These are phyloP conservation scores for Pachyuromys duprasi DNA, from an alignment of 2,797 vertebrate species.

Conservation along the genomic window DNA sequence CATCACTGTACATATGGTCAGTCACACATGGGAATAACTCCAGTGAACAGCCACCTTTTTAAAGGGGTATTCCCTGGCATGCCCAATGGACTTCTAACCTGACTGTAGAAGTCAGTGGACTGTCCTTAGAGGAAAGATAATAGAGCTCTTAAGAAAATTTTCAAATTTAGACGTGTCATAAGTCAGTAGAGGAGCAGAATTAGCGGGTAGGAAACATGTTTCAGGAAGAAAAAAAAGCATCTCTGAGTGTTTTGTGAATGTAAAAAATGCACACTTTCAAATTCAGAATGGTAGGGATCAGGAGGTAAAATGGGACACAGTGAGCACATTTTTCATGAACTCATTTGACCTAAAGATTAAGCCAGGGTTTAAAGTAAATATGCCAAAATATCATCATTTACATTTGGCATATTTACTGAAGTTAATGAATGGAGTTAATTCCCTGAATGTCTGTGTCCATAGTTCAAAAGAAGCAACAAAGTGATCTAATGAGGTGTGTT, in stretches of 20 bases:
- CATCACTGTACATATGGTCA: background rate
- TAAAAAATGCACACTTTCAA: background rate
- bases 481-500: background rate
- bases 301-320: background rate
- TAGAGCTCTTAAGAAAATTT: background rate
- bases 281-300: background rate
- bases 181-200: background rate
- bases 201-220: background rate
- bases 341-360: background rate
- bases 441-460: background rate
- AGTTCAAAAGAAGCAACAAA: conserved; percentile 18
- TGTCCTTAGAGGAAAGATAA: background rate
- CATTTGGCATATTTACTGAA: conserved; percentile 32
- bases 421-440: background rate
- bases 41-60: background rate
- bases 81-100: background rate
- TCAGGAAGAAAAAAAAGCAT: background rate
- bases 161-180: background rate
- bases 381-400: background rate
- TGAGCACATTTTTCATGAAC: background rate
- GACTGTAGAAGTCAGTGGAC: background rate
- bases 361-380: background rate
- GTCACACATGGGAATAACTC: background rate
- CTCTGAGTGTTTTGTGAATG: background rate
- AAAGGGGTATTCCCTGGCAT: no score